Evolutionary conservation across 2,888 invertebrate genomes (phyloP), one percentile per base, ranked within the genome.

Genomic region (Bombyx huttoni): DNA sequence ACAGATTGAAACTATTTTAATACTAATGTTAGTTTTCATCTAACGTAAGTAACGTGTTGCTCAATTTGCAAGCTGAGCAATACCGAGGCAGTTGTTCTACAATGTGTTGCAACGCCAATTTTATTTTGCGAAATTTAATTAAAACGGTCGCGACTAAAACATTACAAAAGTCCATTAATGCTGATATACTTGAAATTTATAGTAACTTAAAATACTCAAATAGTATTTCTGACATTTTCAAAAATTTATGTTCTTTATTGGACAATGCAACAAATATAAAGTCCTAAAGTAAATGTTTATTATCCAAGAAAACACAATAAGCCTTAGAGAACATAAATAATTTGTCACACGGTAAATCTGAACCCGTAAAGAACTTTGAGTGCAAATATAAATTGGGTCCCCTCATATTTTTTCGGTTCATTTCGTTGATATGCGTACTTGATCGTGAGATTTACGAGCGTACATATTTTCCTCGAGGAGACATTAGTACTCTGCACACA

Each of bases 371-470:
- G 40, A 40, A 40, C 7, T 10, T 49, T 40, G 40, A 40, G 40
- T 40, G 40, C 40, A 40, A 40, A 40, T 40, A 40, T 12, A 40
- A 8, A 40, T 49, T 49, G 14, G 40, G 49, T 54, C 52, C 49
- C 46, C 52, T 53, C 46, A 47, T 46, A 52, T 13, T 47, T 47
- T 56, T 56, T 54, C 53, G 56, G 51, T 24, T 54, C 55, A 52
- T 54, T 57, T 54, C 51, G 56, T 56, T 55, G 58, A 61, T 57
- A 62, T 51, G 58, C 59, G 54, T 57, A 57, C 58, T 58, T 64
- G 59, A 58, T 61, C 51, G 55, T 56, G 58, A 59, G 58, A 65
- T 66, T 60, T 56, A 62, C 52, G 54, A 54, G 53, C 51, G 52
- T 52, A 48, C 57, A 56, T 52, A 50, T 48, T 53, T 58, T 59